Base-by-base conservation (phyloP, 2,888 invertebrate species). In the Erebia palarica region DNA sequence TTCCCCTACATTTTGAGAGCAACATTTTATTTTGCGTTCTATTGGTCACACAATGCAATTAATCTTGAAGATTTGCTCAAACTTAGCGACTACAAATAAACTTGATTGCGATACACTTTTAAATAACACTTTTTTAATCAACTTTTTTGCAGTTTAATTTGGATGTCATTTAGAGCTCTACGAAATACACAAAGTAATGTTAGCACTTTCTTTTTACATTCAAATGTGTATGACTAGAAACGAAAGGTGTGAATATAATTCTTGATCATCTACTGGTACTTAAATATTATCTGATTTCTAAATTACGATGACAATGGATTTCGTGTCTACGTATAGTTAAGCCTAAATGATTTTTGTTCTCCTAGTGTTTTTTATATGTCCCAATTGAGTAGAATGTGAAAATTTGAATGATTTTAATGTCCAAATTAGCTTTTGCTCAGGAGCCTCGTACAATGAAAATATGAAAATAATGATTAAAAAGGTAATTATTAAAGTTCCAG, bases 201-300 rank as follows among this genome's bases (percentile, higher is more conserved):
- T 47, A 14, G 49, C n/a, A 68, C 68, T 68, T 61, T 68, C 60
- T 60, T 68, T 68, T 68, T 60, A 8, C 47, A 42, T 61, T 68
- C 36, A 16, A 51, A 53, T 36, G 51, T 36, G 36, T 42, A 42
- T 60, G 49, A 68, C 51, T 60, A 60, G 60, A 60, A 68, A 68
- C 13, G 68, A 68, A 60, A 61, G 60, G 53, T 68, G 60, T 47
- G 4, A 68, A 68, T 55, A 49, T 21, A 53, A 51, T 60, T 60
- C 60, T 21, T 27, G 18, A 65, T 59, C 11, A 59, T 36, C 36
- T 55, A 55, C 10, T 18, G 55, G 5, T n/a, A 14, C 11, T 57
- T 57, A 10, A 5, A 36, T 7, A 36, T 36, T 11, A 13, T 57
- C 13, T 9, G n/a, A 16, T 57, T 57, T 13, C 21, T 53, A 53